Evolutionary conservation across 1,140 invertebrate species (phyloP), one percentile per base, ranked within the genome.

Genomic region (Achroia grisella): DNA sequence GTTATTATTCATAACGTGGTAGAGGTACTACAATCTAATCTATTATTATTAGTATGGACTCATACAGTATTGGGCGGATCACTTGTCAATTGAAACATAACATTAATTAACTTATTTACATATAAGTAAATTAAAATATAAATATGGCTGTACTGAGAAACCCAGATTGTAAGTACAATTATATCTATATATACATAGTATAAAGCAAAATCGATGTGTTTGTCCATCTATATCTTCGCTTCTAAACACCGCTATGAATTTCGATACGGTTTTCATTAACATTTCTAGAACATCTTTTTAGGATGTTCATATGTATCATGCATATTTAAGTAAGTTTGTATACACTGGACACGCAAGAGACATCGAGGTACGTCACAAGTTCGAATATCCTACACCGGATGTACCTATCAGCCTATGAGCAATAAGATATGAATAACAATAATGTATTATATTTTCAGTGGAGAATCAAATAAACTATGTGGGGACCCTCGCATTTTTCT

Each of bases 21-120:
- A 44, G 49, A 60, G 28, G 51, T 37, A 44, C 40, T 44, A 35
- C 23, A 66, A 76, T 81, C 66, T 81, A 61, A 76, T 81, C 71
- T 50, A 5, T 35, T 39, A 56, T 54, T 39, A 56, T 57, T 52
- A 62, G 55, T 74, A 67, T 71, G 46, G 63, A 71, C 71, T 66
- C 52, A 63, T 58, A 55, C 57, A 52, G 48, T 65, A 62, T 69
- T 60, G 56, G 46, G 49, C 41, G 49, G 42, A 49, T n/a, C 29
- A 35, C 44, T 58, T 57, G 46, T 49, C 48, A 49, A 39, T 17
- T 37, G n/a, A 37, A 23, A 37, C 8, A 37, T 23, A 3, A 23
- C 6, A 23, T 23, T 23, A 3, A 23, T 23, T 23, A 56, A 59
- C 47, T 63, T 52, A 52, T 43, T 44, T 29, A 49, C 30, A 23